Percentiles rank a stretch among this genome's conserved stretches.
phyloP scores from a whole-genome alignment of 2,888 invertebrate species.

The Schizaphis graminum region DNA sequence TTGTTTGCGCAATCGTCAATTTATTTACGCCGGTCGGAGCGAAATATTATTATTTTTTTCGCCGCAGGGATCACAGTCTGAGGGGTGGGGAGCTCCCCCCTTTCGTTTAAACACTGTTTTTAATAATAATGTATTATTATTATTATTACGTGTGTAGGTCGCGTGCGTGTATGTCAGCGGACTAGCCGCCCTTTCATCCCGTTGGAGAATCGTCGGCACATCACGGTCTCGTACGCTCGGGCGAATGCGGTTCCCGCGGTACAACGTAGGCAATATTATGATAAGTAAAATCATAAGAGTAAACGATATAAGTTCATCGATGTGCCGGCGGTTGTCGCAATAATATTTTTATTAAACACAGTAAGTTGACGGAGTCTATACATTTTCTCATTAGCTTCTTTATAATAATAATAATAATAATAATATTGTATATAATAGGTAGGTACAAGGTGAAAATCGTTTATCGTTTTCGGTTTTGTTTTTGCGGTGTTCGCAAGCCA shows the following conservation, averaged over 20 bases:
- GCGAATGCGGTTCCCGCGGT: not conserved
- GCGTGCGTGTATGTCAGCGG: not conserved
- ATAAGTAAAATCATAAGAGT: not conserved
- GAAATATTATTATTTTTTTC: slow-evolving; percentile 13
- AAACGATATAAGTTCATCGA: not conserved
- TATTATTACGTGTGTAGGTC: slow-evolving; percentile 40
- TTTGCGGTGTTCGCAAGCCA: not conserved
- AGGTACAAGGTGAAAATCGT: not conserved
- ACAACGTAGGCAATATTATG: not conserved
- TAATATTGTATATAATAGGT: not conserved
- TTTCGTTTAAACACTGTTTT: slow-evolving; percentile 26
- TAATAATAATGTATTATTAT: slow-evolving; percentile 9
- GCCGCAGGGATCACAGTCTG: not conserved
- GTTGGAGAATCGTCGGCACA: not conserved
- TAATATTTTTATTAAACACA: not conserved
- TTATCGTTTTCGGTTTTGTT: not conserved
- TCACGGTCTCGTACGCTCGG: not conserved
- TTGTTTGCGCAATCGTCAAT: slow-evolving; percentile 1
- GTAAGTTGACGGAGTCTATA: not conserved
- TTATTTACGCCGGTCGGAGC: slow-evolving; percentile 1
- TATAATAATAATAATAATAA: not conserved
- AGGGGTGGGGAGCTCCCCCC: not conserved
- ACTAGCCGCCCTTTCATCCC: slow-evolving; percentile 13
- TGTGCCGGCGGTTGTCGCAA: not conserved
- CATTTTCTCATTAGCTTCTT: not conserved